These are phyloP conservation scores for Hylia prasina DNA, from an alignment of 2,113 vertebrate genomes.

Conservation along the genomic window DNA sequence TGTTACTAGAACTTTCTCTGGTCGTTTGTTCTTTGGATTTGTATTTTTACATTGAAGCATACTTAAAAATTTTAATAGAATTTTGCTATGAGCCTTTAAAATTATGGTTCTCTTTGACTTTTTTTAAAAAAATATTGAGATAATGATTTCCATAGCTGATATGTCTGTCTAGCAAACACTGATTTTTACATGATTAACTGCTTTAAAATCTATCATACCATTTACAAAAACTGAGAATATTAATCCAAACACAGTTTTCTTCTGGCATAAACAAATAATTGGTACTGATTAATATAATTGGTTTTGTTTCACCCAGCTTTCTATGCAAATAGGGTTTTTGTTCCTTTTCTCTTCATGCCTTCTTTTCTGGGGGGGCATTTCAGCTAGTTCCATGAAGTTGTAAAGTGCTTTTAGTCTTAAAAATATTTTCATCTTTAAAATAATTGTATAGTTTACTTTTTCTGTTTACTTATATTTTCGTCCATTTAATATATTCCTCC, in stretches of 20 bases:
- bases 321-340: background rate
- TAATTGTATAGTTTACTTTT: background rate
- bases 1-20: background rate
- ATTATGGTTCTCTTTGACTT: background rate
- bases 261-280: background rate
- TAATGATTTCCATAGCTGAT: background rate
- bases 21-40: background rate
- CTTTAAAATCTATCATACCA: background rate
- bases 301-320: background rate
- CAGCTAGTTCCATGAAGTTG: background rate
- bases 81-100: background rate
- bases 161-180: background rate
- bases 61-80: background rate
- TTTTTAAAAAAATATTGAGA: background rate
- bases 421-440: background rate
- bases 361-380: background rate
- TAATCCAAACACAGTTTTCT: background rate
- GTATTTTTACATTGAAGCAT: background rate
- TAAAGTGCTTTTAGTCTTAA: background rate
- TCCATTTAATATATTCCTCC: background rate
- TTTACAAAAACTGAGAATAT: background rate
- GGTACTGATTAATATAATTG: background rate
- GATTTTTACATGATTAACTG: background rate
- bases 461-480: background rate
- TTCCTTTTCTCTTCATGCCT: background rate